These are phyloP conservation scores for Danaus plexippus DNA, from an alignment of 1,140 invertebrate genomes.

Conservation along the genomic window DNA sequence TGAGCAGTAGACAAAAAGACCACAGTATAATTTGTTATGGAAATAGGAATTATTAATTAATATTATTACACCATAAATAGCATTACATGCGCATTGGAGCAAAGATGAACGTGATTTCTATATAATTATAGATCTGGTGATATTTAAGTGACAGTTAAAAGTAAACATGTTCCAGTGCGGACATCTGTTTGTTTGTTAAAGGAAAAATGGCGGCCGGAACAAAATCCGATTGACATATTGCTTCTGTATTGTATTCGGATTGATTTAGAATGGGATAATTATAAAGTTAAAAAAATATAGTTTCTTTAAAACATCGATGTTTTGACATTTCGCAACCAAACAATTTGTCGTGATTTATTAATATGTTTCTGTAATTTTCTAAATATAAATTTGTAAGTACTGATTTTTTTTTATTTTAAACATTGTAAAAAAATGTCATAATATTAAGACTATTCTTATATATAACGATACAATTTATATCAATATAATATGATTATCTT, in stretches of 20 bases:
- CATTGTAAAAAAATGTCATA: no score
- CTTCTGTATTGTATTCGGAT: conserved; percentile 25
- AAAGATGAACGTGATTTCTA: conserved; percentile 34
- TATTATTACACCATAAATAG: conserved; percentile 1
- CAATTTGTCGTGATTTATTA: no score
- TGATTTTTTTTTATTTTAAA: no score
- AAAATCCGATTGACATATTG: conserved; percentile 34
- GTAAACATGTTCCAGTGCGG: conserved; percentile 34
- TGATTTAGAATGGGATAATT: conserved; percentile 25
- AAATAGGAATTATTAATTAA: neutral
- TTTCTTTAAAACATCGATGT: no score
- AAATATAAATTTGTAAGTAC: no score
- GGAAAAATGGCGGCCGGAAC: conserved; percentile 31
- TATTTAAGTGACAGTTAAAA: conserved; percentile 28
- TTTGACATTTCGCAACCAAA: no score
- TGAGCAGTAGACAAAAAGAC: no score
- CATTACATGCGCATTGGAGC: conserved; percentile 18
- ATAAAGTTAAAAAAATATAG: conserved; percentile 3
- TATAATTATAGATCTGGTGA: conserved; percentile 26
- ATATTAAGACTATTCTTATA: no score
- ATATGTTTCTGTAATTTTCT: no score
- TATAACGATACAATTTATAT: no score
- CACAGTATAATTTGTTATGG: conserved; percentile 3
- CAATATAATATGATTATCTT: no score
- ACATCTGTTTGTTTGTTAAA: conserved; percentile 37